These are phyloP conservation scores for Gerris buenoi DNA, from an alignment of 1,140 invertebrate species.

Conservation along the genomic window DNA sequence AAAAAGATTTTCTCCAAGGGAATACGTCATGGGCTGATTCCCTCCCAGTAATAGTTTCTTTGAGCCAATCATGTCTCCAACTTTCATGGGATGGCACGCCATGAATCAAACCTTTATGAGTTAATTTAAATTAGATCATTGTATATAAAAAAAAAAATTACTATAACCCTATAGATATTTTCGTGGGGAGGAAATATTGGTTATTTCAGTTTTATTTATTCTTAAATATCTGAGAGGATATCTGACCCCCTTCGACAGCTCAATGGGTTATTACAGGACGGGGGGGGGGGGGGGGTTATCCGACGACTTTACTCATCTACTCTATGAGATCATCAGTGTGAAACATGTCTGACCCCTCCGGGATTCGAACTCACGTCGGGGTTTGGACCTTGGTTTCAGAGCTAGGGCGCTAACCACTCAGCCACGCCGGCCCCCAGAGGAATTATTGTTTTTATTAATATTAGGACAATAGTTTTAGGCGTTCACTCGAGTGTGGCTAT, in stretches of 20 bases:
- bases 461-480: too few species aligned
- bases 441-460: too few species aligned
- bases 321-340: too few species aligned
- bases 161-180: neutral
- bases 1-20: neutral
- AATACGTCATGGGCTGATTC: neutral
- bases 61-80: neutral
- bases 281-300: too few species aligned
- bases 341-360: too few species aligned
- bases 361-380: too few species aligned
- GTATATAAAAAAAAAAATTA: neutral
- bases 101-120: neutral
- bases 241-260: neutral
- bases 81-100: neutral
- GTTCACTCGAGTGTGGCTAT: too few species aligned
- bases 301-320: too few species aligned
- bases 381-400: too few species aligned
- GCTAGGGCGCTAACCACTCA: too few species aligned
- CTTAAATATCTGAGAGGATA: neutral
- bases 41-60: neutral
- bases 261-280: neutral
- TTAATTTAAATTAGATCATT: too few species aligned
- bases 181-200: neutral
- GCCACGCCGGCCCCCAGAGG: too few species aligned
- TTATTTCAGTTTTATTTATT: neutral